Percentiles rank a stretch among this genome's conserved stretches.
phyloP scores from a whole-genome alignment of 2,113 vertebrate species.

The Artemisiospiza belli region DNA sequence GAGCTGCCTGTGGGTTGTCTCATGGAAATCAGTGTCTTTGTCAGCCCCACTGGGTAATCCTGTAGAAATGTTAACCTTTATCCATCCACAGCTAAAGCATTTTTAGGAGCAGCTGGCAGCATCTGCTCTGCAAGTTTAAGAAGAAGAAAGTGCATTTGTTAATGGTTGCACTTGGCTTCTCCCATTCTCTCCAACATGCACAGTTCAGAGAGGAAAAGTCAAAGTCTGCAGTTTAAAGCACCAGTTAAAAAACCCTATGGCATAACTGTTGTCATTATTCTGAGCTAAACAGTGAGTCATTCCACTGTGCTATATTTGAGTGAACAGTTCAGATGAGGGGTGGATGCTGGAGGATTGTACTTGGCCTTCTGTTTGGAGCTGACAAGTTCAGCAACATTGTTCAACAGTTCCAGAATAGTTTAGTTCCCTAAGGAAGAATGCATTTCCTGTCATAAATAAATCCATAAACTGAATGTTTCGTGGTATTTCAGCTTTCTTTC shows the following conservation, averaged over 20 bases:
- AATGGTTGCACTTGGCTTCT: not conserved
- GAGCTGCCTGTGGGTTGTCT: not conserved
- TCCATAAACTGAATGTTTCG: constrained; percentile 14
- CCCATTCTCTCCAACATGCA: not conserved
- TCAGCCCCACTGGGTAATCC: not conserved
- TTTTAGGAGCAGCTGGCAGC: not conserved
- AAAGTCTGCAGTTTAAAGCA: not conserved
- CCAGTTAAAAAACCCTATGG: not conserved
- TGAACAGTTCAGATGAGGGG: not conserved
- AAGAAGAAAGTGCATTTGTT: not conserved
- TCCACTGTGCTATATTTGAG: constrained; percentile 9
- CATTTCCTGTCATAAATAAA: constrained; percentile 54
- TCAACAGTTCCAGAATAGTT: constrained; percentile 25
- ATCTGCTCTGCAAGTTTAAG: not conserved
- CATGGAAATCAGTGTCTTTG: not conserved
- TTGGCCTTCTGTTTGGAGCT: constrained; percentile 26
- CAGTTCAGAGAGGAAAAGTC: constrained; percentile 13
- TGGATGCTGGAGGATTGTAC: not conserved
- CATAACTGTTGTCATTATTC: not conserved
- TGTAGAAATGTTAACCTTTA: not conserved
- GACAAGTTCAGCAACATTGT: constrained; percentile 47
- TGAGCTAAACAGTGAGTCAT: constrained; percentile 28
- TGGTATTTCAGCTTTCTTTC: constrained; percentile 40
- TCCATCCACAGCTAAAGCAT: not conserved
- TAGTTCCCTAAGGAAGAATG: constrained; percentile 44